Base-by-base conservation (phyloP, 2,888 invertebrate genomes). In the Colostygia pectinataria region DNA sequence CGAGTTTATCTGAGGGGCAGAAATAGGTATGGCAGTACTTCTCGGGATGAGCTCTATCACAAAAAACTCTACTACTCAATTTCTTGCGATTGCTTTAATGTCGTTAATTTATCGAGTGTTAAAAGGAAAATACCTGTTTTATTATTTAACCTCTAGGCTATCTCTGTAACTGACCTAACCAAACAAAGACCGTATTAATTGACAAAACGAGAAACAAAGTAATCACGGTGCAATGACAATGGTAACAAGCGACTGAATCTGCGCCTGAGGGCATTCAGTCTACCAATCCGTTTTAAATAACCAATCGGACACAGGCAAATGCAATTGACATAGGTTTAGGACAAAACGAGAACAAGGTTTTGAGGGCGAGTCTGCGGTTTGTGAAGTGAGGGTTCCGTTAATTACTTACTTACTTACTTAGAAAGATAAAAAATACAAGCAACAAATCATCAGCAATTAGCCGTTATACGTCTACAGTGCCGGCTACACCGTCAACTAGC, bases 311-410 rank as follows among this genome's bases (percentile, higher is more conserved):
- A 63, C 57, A 57, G 37, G 61, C 47, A 64, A 69, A 66, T 78
- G 75, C 73, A 80, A 80, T 77, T 78, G 80, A 80, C 74, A 65
- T 70, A 61, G 65, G 60, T 59, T 64, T 41, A 1, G 34, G 34
- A 46, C 37, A 49, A 38, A 53, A 42, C 28, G 43, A n/a, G n/a
- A n/a, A 43, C 27, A 18, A 39, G 15, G 20, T 14, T 7, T 14
- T 25, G 13, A 10, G 10, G 15, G 12, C 8, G 20, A 20, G 43
- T 23, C 9, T 36, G 7, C 23, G 9, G 4, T 4, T 6, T 28
- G 20, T 9, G 7, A 14, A 9, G 7, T 13, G 13, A 20, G 36
- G 36, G 43, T 40, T 40, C 39, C n/a, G 9, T 13, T n/a, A 23
- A 34, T 10, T 8, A 14, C 2, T 12, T 31, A 2, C 9, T n/a